Evolutionary conservation across 2,888 invertebrate species (phyloP).

Genomic region (Girardia tigrina): DNA sequence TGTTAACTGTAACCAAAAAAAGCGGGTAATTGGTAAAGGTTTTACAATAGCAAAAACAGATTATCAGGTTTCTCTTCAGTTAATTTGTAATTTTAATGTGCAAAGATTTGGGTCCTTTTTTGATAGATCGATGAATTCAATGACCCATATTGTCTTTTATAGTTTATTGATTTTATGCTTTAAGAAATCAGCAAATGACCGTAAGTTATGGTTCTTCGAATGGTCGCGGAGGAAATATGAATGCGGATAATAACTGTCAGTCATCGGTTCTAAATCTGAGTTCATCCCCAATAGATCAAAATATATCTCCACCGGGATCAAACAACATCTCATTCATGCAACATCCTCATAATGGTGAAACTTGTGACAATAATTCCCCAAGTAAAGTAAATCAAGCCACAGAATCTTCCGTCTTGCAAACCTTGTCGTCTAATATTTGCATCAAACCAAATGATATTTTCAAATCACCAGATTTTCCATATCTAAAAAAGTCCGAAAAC

Average conservation of each 20-base stretch:
- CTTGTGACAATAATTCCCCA: neutral
- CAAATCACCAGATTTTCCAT: neutral
- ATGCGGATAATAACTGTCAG: neutral
- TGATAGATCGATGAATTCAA: too few species aligned
- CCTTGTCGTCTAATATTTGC: neutral
- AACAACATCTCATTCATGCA: neutral
- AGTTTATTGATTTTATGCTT: neutral
- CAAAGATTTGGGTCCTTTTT: too few species aligned
- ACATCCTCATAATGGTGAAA: neutral
- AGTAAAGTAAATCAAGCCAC: neutral
- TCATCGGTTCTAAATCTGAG: neutral
- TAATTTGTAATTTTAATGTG: too few species aligned
- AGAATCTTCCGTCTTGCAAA: neutral
- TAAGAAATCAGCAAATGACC: conserved; percentile 33
- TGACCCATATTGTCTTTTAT: too few species aligned
- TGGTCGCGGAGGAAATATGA: conserved; percentile 1
- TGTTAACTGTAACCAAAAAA: too few species aligned
- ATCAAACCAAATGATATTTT: conserved; percentile 11
- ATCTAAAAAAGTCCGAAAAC: neutral
- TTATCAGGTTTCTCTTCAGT: too few species aligned
- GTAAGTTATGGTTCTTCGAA: conserved; percentile 28
- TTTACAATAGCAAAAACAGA: too few species aligned
- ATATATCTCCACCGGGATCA: neutral
- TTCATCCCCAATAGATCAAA: neutral
- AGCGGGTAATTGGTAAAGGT: too few species aligned